These are phyloP conservation scores for Laupala kohalensis DNA, from an alignment of 1,140 invertebrate species.

Conservation along the genomic window DNA sequence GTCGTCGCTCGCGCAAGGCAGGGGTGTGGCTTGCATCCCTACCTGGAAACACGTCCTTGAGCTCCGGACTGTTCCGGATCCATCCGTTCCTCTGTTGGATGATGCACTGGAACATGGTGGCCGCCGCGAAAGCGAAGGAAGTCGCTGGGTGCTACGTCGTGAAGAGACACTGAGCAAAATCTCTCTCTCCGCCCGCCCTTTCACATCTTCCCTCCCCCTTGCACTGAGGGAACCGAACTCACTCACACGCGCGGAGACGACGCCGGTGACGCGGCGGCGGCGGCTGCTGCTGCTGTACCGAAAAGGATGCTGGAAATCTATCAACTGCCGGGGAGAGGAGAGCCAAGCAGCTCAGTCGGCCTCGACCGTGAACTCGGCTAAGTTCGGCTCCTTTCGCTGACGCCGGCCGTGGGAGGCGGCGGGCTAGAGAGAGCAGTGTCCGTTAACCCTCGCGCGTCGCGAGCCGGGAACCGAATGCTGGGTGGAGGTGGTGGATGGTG, in stretches of 20 bases:
- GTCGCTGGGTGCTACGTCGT: neutral
- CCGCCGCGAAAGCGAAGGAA: neutral
- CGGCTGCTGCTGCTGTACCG: neutral
- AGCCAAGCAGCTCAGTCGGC: neutral
- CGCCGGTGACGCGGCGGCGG: neutral
- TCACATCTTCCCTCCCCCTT: neutral
- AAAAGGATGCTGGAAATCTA: neutral
- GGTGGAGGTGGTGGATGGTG: too few relatives aligned
- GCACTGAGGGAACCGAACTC: neutral
- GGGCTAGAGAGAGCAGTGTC: too few relatives aligned
- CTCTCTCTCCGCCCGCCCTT: neutral
- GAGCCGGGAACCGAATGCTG: too few relatives aligned
- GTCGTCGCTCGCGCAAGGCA: too few relatives aligned
- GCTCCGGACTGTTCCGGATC: conserved; percentile 55
- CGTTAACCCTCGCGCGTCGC: neutral
- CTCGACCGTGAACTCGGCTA: conserved; percentile 13
- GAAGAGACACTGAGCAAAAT: neutral
- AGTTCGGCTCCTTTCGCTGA: conserved; percentile 11
- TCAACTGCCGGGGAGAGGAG: neutral
- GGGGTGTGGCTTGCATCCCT: too few relatives aligned
- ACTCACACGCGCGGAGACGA: neutral
- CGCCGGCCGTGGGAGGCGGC: too few relatives aligned
- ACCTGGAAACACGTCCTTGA: conserved; percentile 68
- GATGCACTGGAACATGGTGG: conserved; percentile 64
- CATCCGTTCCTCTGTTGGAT: conserved; percentile 65